Evolutionary conservation across 2,888 invertebrate genomes (phyloP), one percentile per base, ranked within the genome.

Genomic region (Ormyrus pomaceus): DNA sequence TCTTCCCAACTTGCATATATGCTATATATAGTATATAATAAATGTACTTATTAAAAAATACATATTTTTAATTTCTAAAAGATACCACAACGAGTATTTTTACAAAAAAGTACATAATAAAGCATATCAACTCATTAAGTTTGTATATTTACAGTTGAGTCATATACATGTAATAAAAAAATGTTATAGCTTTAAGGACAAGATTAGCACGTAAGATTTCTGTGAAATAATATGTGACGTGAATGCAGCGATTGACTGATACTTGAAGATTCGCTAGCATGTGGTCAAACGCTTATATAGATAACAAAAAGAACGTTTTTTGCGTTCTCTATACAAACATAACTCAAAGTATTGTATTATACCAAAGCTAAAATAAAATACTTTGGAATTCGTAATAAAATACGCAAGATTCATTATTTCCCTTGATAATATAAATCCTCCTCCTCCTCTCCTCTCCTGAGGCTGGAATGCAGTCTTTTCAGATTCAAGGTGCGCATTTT

Each of bases 341-440:
- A 74, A 65, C 69, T 19, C 62, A 70, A 77, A 76, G 77, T 81
- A 81, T 72, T 81, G 81, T 81, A 79, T 13, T 69, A 81, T 79
- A 76, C 81, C 79, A 79, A 81, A 81, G 79, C 79, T 68, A 19
- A 65, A 81, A 81, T 81, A 79, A 81, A 80, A 65, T 59, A 46
- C 72, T 75, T 79, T 76, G 78, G 79, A 75, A 68, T 8, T 58
- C 68, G 68, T 72, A 69, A 56, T 8, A 34, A 19, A 19, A 19
- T 19, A 19, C 19, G 19, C 10, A 53, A 9, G 2, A n/a, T 34
- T 8, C 58, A 1, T 50, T 50, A n/a, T 11, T 56, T 58, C 10
- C 11, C 56, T 62, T 11, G 3, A 69, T n/a, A 19, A 45, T n/a
- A 19, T 19, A 19, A 19, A 19, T 19, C 19, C 19, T 19, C 19